Evolutionary conservation across 2,888 invertebrate genomes (phyloP), one percentile per base, ranked within the genome.

Genomic region (Aphidoletes aphidimyza): DNA sequence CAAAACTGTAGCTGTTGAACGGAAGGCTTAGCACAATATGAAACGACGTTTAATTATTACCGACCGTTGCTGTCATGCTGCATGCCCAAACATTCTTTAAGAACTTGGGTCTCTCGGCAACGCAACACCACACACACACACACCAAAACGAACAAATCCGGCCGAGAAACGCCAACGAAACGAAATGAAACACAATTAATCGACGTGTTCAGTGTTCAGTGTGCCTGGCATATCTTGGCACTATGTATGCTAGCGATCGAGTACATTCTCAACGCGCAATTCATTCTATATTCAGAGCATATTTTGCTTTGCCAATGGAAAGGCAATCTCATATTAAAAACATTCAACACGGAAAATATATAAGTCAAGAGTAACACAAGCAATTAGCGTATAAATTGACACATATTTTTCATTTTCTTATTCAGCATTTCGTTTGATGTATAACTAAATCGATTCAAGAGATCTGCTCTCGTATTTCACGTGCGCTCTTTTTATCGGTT

Each of bases 361-460:
- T 69, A 69, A 37, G 81, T 81, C 81, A 81, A 81, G 81, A 81
- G 81, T 81, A 37, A 81, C 81, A 81, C 22, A 8, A 36, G 81
- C 17, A 81, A 81, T 81, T n/a, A 81, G 37, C 81, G 81, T 37
- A 81, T 81, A 81, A 81, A 81, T 81, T 81, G 81, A 81, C 36
- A 81, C 37, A 81, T 81, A 81, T 81, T 81, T 81, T 81, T 69
- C 37, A 81, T 81, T 81, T 81, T 81, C 34, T 78, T 17, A 9
- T 78, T 34, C 14, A 11, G 5, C 6, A 14, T 36, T 78, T 22
- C 26, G 17, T 69, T 69, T 34, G 30, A 30, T 0, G 30, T 9
- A n/a, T n/a, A n/a, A n/a, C 30, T 30, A 9, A 30, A 69, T 30
- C 69, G 14, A 54, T n/a, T 22, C 22, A 22, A n/a, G 54, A 47